A percentile compares a stretch with the other conserved stretches of the same genome.
phyloP scores from a whole-genome alignment of 2,888 invertebrate species.

The Dendrolimus pini region DNA sequence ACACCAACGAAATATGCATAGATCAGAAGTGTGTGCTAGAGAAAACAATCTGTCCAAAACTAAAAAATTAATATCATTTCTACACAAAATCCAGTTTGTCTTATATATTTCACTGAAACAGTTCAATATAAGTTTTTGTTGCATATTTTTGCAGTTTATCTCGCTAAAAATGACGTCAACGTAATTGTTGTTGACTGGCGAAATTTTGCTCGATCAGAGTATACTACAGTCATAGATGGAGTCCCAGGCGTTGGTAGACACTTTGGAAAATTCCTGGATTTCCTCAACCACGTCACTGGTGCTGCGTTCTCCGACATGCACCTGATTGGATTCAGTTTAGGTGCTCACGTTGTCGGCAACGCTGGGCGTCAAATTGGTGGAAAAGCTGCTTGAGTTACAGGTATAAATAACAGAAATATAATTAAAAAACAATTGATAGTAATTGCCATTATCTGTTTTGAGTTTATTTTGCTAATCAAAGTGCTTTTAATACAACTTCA shows the following conservation, averaged over 20 bases:
- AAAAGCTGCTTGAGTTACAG: slow-evolving; percentile 38
- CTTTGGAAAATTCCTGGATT: slow-evolving; percentile 45
- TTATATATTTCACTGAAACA: too few species aligned
- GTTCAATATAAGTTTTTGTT: too few species aligned
- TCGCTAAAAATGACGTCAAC: slow-evolving; percentile 32
- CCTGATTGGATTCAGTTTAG: slow-evolving; percentile 56
- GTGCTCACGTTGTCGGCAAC: slow-evolving; percentile 53
- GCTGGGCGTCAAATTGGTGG: slow-evolving; percentile 40
- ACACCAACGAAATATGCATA: too few species aligned
- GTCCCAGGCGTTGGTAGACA: slow-evolving; percentile 41
- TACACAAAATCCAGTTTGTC: too few species aligned
- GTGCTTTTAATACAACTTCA: too few species aligned
- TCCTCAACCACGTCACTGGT: slow-evolving; percentile 30
- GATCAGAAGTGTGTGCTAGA: too few species aligned
- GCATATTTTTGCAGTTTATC: slow-evolving; percentile 26
- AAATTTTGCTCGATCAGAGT: slow-evolving; percentile 25
- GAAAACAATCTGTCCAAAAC: too few species aligned
- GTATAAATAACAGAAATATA: slow-evolving; percentile 16
- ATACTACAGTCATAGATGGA: slow-evolving; percentile 33
- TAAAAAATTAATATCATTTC: too few species aligned
- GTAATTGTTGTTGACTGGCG: slow-evolving; percentile 52
- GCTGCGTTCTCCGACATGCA: slow-evolving; percentile 34
- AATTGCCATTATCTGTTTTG: too few species aligned
- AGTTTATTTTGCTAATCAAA: too few species aligned
- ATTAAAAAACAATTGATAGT: too few species aligned